Evolutionary conservation across 2,797 vertebrate species (phyloP), one percentile per base, ranked within the genome.

Genomic region (Apodemus agrarius): DNA sequence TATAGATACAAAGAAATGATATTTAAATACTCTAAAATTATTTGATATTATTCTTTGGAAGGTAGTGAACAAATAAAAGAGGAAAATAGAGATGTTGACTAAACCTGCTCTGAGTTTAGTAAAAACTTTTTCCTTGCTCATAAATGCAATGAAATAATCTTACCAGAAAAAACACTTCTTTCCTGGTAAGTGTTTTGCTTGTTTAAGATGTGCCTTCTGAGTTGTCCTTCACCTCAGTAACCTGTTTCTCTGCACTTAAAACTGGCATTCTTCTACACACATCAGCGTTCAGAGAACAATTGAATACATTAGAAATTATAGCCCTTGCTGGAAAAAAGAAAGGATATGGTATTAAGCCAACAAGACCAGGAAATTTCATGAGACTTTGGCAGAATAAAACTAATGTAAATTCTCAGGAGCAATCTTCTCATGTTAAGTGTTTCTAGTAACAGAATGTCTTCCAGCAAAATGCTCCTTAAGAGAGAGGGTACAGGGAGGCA

Each of bases 371-470:
- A 97, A 75, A 52, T 65, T 92, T 12, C 81, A 34, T 86, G n/a
- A 69, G 57, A 85, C 24, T 26, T 63, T 81, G 90, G 82, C 78
- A 91, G 80, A 96, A 91, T 90, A 94, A 97, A 97, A 97, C 94
- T 96, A 90, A 91, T 43, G 4, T 69, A 86, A 90, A 65, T 95
- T 93, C 83, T 96, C 82, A 95, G 63, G 91, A 89, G 89, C 46
- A 90, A 52, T 94, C 59, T 63, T 94, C 91, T 87, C 96, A 59
- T 54, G 82, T 65, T 95, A 93, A 97, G 93, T 96, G 96, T 96
- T 97, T 97, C 89, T 97, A 90, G 93, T 94, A 95, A 97, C 83
- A 96, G 90, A 93, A 96, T 61, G 31, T 87, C 87, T 97, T 97
- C 94, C 78, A 97, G 95, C 54, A 90, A 94, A 97, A 54, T n/a